Conservation (phyloP, 2,797 vertebrate species). For the Meriones psammophilus region DNA sequence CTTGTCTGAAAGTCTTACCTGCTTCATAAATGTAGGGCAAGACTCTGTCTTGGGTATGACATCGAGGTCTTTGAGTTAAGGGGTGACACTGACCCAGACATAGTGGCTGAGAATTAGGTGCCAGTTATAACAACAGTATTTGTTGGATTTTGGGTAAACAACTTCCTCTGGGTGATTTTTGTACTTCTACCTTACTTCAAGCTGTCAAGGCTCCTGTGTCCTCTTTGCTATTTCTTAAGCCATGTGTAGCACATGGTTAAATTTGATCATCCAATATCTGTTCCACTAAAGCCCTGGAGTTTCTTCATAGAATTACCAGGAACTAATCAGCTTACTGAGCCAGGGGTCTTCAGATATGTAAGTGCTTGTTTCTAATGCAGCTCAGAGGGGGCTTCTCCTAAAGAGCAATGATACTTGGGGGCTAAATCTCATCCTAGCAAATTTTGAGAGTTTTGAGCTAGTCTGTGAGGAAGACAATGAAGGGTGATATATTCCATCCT, state of each 20-base stretch:
- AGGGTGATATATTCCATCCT: background rate
- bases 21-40: background rate
- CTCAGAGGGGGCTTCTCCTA: background rate
- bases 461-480: background rate
- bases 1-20: background rate
- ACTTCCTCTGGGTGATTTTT: background rate
- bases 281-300: background rate
- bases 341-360: background rate
- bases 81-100: background rate
- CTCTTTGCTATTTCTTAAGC: background rate
- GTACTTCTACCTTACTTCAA: background rate
- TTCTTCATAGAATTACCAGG: background rate
- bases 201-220: background rate
- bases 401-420: background rate
- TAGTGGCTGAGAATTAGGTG: background rate
- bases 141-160: background rate
- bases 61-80: background rate
- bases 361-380: constrained; percentile 5
- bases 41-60: background rate
- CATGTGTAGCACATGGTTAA: background rate
- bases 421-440: background rate
- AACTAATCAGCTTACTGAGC: constrained; percentile 33
- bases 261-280: background rate
- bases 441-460: background rate
- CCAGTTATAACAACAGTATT: background rate